Conservation (phyloP, 2,113 vertebrate species). For the Bolborhynchus lineola region DNA sequence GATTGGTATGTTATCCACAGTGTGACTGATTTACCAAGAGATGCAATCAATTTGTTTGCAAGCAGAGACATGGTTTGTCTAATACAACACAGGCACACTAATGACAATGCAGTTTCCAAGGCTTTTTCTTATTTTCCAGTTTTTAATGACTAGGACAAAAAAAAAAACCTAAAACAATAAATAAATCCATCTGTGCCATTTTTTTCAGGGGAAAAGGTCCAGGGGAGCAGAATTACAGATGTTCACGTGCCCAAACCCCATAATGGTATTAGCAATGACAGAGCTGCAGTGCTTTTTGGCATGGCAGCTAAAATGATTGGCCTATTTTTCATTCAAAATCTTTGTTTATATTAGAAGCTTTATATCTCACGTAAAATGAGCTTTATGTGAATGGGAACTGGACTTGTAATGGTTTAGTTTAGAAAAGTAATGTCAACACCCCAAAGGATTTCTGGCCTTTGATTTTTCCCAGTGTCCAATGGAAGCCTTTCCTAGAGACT, state of each 20-base stretch:
- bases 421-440: conserved; percentile 22
- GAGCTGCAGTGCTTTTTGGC: background rate
- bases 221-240: background rate
- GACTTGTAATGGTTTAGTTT: conserved; percentile 24
- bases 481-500: background rate
- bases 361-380: conserved; percentile 38
- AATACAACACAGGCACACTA: background rate
- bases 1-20: background rate
- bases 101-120: background rate
- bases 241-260: background rate
- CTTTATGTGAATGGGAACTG: conserved; percentile 13
- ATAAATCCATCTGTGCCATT: background rate
- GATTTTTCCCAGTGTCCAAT: conserved; percentile 16
- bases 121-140: background rate
- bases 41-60: conserved; percentile 33
- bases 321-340: background rate
- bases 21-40: conserved; percentile 26
- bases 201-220: background rate
- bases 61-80: conserved; percentile 6
- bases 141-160: background rate
- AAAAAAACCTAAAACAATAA: background rate
- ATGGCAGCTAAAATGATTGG: background rate
- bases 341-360: conserved; percentile 19
- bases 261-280: background rate
- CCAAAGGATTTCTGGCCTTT: conserved; percentile 23